phyloP scores from a whole-genome alignment of 2,113 vertebrate genomes.

The Empidonax traillii region DNA sequence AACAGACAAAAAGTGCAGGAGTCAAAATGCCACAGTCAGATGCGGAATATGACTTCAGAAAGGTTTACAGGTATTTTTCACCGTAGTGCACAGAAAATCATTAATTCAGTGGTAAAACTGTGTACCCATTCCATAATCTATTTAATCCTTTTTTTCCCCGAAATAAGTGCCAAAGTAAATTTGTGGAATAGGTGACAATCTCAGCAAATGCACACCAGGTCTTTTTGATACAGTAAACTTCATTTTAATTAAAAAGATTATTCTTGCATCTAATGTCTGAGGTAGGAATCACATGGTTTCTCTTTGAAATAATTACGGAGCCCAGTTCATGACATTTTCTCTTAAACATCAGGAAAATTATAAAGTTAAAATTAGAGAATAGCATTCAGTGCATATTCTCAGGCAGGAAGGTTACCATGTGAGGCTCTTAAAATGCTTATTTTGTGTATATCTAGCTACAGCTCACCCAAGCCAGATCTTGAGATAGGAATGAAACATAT shows the following conservation, averaged over 20 bases:
- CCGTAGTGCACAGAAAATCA: neutral
- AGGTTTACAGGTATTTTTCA: neutral
- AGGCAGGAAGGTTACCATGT: neutral
- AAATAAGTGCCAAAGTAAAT: neutral
- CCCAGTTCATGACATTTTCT: neutral
- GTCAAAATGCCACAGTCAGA: neutral
- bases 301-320: neutral
- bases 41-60: neutral
- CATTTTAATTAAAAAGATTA: neutral
- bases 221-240: neutral
- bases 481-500: neutral
- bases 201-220: neutral
- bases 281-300: neutral
- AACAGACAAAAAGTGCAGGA: neutral
- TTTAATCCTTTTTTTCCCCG: neutral
- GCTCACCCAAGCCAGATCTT: neutral
- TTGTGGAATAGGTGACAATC: neutral
- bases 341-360: neutral
- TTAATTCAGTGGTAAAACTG: rapidly evolving
- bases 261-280: neutral
- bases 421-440: neutral
- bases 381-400: neutral
- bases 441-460: neutral
- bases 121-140: neutral
- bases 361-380: neutral